Evolutionary conservation across 2,888 invertebrate species (phyloP).

Genomic region (Andrena trimmerana): DNA sequence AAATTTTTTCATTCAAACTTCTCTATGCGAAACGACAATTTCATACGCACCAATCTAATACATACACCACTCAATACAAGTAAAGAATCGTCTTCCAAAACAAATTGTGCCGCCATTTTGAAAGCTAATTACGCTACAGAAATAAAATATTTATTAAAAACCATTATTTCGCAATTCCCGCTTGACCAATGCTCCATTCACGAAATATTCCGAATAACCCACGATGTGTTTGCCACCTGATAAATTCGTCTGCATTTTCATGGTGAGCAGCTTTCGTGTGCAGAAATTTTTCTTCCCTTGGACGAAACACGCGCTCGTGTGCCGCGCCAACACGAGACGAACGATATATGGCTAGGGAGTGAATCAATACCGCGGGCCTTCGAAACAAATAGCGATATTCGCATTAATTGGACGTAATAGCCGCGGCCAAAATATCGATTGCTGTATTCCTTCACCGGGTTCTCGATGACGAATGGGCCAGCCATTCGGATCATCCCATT

Average conservation of each 20-base stretch:
- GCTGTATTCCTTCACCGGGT: conserved; percentile 18
- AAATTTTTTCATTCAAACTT: too few relatives aligned
- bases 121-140: neutral
- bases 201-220: conserved; percentile 2
- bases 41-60: too few relatives aligned
- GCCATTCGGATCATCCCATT: neutral
- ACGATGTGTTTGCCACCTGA: neutral
- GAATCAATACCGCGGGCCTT: conserved; percentile 66
- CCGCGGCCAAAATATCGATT: conserved; percentile 43
- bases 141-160: neutral
- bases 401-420: conserved; percentile 60
- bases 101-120: too few relatives aligned
- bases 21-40: too few relatives aligned
- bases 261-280: neutral
- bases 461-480: conserved; percentile 2
- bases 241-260: conserved; percentile 8
- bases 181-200: neutral
- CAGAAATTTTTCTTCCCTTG: conserved; percentile 49
- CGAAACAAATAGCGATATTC: conserved; percentile 59
- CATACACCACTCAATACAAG: neutral
- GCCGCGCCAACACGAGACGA: conserved; percentile 41
- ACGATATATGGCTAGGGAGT: conserved; percentile 52
- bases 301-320: conserved; percentile 43
- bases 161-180: neutral
- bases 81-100: too few relatives aligned